These are phyloP conservation scores for Pangasius larnaudii DNA, from an alignment of 2,797 vertebrate genomes.

Conservation along the genomic window DNA sequence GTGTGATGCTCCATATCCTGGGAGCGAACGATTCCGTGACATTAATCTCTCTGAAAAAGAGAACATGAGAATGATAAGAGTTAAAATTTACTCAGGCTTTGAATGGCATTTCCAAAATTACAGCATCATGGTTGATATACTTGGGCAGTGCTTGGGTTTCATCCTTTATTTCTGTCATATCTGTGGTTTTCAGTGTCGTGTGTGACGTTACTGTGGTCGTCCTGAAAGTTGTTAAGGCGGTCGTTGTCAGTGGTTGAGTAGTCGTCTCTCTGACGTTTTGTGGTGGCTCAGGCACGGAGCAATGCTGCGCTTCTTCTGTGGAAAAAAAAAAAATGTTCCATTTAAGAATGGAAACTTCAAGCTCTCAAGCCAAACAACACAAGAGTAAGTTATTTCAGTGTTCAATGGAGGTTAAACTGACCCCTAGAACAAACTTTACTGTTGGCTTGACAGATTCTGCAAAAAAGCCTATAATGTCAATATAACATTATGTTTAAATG, in stretches of 20 bases:
- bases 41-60: conserved; percentile 5
- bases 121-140: neutral
- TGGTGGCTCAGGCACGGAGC: neutral
- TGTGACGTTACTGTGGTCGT: neutral
- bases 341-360: conserved; percentile 2
- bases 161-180: neutral
- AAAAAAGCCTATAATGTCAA: neutral
- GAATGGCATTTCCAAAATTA: neutral
- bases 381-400: neutral
- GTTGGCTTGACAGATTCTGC: neutral
- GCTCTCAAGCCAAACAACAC: neutral
- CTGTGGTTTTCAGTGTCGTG: neutral
- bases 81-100: neutral
- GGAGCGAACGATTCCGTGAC: neutral
- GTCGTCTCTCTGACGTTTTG: conserved; percentile 8
- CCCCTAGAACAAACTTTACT: neutral
- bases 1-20: conserved; percentile 30
- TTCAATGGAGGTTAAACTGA: neutral
- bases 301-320: conserved; percentile 1
- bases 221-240: neutral
- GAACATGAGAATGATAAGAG: neutral
- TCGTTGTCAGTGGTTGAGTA: neutral
- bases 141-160: neutral
- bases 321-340: neutral
- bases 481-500: neutral